Evolutionary conservation across 2,113 vertebrate genomes (phyloP), one percentile per base, ranked within the genome.

Genomic region (Himantopus leucocephalus): DNA sequence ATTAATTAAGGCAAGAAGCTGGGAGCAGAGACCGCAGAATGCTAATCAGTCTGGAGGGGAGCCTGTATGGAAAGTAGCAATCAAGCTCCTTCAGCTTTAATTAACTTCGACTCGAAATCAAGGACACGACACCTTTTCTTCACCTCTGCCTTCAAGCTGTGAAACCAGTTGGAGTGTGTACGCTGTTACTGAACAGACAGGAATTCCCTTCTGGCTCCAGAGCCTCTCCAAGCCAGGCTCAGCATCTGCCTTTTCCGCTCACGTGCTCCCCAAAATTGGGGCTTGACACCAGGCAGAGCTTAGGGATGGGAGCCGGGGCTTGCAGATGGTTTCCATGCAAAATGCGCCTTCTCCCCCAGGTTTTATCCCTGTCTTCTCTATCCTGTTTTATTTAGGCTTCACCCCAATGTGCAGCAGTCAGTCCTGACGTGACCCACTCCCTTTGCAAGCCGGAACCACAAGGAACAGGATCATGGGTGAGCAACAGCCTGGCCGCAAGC

Each of bases 1-100:
- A 56, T 79, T 91, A 96, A 93, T 96, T 90, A 85, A 87, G 41
- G 67, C 10, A 24, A 90, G 81, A 82, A 76, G 66, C 77, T 91
- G 66, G 17, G 64, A 97, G 58, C 11, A 2, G 73, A 72, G 83
- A 87, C 53, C 56, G 30, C 58, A 78, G 80, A 76, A 85, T 62
- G 60, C 50, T 77, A 87, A 76, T 90, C 66, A 87, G 58, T 41
- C 81, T 88, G 53, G 55, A 78, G 19, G 10, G 32, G 41, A 92
- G 58, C 32, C 66, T 95, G 32, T 0, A 1, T 71, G 66, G 66
- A 95, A 94, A 94, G 55, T 35, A 48, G 80, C 62, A 91, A 78
- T 75, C 47, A 72, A 81, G 34, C 58, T 91, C 55, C 27, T 82
- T 73, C 81, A 26, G 62, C 27, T 92, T 90, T 95, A 95, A 94